Evolutionary conservation across 2,113 vertebrate species (phyloP), one percentile per base, ranked within the genome.

Genomic region (Amphiprion ocellaris): DNA sequence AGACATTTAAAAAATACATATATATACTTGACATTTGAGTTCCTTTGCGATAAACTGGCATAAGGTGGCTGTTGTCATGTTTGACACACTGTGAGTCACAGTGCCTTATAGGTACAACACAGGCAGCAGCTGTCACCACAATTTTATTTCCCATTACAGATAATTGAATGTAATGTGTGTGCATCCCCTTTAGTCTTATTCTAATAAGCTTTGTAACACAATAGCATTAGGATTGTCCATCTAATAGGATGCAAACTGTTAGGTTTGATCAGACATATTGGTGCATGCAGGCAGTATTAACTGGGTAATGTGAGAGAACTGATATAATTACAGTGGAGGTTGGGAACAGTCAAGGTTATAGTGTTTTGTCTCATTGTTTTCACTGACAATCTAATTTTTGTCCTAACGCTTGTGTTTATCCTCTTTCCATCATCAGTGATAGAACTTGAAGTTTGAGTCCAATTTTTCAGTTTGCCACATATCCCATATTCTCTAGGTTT

Each of bases 161-260:
- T 72, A 74, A 77, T 81, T 83, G 19, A 69, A 69, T 72, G 26
- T 56, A 75, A 89, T 66, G 65, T 60, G 62, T 76, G 68, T 54
- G 15, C 68, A 72, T 30, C 37, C 59, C 61, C 62, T 58, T 16
- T 55, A 75, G 71, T 59, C 39, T 60, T 66, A 19, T 79, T 74
- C 58, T 77, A 81, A 84, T 85, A 76, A 54, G 79, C 69, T 87
- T 87, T 74, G 50, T 46, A 80, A 28, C 63, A 14, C 28, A 66
- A 62, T 79, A 69, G 39, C 33, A 78, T 82, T 82, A 82, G 19
- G 52, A 16, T 30, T 77, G 75, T 80, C 56, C 15, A 1, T 28
- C 72, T 80, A 79, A 78, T 81, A 52, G 63, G 69, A 77, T 79
- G 62, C 33, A 84, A 65, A 58, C 54, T 16, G 50, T 82, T 75